Evolutionary conservation across 2,888 invertebrate genomes (phyloP), one percentile per base, ranked within the genome.

Genomic region (Aphodius sticticus): DNA sequence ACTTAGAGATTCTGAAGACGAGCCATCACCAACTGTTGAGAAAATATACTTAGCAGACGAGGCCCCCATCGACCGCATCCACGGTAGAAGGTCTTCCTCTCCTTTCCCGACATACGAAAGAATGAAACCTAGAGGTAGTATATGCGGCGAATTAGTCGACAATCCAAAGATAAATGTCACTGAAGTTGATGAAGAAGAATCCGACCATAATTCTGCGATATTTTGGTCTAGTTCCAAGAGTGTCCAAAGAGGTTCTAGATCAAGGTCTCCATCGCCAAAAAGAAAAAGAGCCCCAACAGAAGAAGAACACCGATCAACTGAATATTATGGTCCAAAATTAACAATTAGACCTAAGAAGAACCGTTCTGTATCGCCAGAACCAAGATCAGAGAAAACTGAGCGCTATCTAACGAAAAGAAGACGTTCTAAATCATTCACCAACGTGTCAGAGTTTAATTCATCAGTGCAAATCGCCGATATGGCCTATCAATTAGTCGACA

Each of bases 401-500:
- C 9, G 53, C 53, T 53, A 53, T 53, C 15, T 74, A 15, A 74
- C 26, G 26, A 26, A 35, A 74, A 74, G 74, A 76, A 77, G 53
- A 53, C 72, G 77, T 1, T 71, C 70, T 35, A 80, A 74, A 79
- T 77, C 76, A 16, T 76, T 35, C 35, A 15, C 79, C 4, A 53
- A 53, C 6, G 6, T 53, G 3, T 53, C 53, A 53, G 76, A 70
- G 16, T 35, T 71, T 4, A 38, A n/a, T 6, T 38, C 69, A 26
- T 16, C 81, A 88, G 90, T 81, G 86, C 90, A 85, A 53, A 78
- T 79, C 70, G 77, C 78, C 14, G 87, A 90, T 80, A 89, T 89
- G 82, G 87, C 89, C 80, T 88, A 89, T 81, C 90, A 90, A 83
- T 90, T 91, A 77, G 89, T 90, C 86, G 89, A 88, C 86, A 86